phyloP scores from a whole-genome alignment of 2,113 vertebrate genomes.

The Leptosomus discolor region DNA sequence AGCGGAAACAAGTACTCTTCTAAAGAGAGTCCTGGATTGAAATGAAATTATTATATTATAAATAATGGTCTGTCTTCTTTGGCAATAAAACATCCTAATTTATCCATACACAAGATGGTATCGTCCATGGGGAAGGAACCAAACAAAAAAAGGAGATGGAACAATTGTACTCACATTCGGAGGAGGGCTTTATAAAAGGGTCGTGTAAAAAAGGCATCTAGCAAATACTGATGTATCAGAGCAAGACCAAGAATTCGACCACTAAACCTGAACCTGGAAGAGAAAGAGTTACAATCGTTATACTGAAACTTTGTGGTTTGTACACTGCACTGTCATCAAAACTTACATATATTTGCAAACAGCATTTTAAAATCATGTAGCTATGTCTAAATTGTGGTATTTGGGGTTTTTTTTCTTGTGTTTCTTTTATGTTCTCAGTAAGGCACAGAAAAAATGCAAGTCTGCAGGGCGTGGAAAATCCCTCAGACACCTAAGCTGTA shows the following conservation, averaged over 20 bases:
- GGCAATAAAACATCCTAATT: not conserved
- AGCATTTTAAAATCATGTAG: slow-evolving; percentile 17
- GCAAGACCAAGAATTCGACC: slow-evolving; percentile 96
- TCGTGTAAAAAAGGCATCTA: slow-evolving; percentile 97
- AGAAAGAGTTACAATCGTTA: not conserved
- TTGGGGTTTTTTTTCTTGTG: not conserved
- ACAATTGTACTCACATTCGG: slow-evolving; percentile 85
- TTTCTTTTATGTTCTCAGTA: slow-evolving; percentile 2
- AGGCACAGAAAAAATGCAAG: not conserved
- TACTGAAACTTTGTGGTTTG: not conserved
- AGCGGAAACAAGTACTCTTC: not conserved
- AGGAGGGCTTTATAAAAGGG: slow-evolving; percentile 99
- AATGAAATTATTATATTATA: not conserved
- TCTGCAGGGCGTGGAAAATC: not conserved
- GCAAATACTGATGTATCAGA: slow-evolving; percentile 95
- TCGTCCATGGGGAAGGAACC: not conserved
- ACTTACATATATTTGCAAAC: not conserved
- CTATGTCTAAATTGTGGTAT: not conserved
- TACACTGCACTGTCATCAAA: not conserved
- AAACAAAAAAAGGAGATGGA: not conserved
- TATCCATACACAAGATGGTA: not conserved
- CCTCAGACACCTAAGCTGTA: not conserved
- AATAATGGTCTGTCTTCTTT: not conserved
- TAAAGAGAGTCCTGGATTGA: not conserved
- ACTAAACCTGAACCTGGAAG: slow-evolving; percentile 94